These are phyloP conservation scores for Coregonus sp. DNA, from an alignment of 2,797 vertebrate species.

Conservation along the genomic window DNA sequence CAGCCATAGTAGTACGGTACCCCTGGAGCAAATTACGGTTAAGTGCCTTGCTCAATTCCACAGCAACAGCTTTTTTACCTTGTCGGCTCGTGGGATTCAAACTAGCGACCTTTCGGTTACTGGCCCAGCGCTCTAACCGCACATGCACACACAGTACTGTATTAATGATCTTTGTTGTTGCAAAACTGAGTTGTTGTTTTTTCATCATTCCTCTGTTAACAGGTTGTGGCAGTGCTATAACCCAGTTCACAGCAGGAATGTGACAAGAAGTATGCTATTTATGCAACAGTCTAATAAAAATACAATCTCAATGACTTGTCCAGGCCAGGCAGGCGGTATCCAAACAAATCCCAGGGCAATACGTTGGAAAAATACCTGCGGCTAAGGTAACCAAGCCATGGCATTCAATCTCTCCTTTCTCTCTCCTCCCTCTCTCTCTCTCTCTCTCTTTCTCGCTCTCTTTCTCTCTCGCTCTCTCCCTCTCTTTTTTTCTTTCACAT, in stretches of 20 bases:
- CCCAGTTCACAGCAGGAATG: neutral
- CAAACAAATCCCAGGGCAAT: conserved; percentile 59
- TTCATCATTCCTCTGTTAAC: no score
- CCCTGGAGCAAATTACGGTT: no score
- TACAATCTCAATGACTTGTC: conserved; percentile 49
- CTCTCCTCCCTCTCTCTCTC: neutral
- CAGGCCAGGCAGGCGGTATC: conserved; percentile 38
- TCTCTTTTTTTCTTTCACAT: conserved; percentile 1
- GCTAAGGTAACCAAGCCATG: conserved; percentile 66
- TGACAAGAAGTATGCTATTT: conserved; percentile 58
- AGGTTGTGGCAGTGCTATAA: conserved; percentile 24
- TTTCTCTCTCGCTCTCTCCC: neutral
- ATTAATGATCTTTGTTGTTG: no score
- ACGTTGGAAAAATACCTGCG: conserved; percentile 66
- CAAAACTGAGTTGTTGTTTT: no score
- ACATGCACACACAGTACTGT: no score
- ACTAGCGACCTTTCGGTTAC: no score
- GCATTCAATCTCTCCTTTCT: conserved; percentile 27
- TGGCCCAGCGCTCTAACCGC: no score
- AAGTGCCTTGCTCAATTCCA: no score
- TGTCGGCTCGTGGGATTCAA: no score
- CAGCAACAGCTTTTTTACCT: no score
- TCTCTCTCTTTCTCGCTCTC: neutral
- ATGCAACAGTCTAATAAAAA: conserved; percentile 41
- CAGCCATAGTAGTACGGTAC: no score